Evolutionary conservation across 2,797 vertebrate species (phyloP).

Genomic region (Liasis olivaceus): DNA sequence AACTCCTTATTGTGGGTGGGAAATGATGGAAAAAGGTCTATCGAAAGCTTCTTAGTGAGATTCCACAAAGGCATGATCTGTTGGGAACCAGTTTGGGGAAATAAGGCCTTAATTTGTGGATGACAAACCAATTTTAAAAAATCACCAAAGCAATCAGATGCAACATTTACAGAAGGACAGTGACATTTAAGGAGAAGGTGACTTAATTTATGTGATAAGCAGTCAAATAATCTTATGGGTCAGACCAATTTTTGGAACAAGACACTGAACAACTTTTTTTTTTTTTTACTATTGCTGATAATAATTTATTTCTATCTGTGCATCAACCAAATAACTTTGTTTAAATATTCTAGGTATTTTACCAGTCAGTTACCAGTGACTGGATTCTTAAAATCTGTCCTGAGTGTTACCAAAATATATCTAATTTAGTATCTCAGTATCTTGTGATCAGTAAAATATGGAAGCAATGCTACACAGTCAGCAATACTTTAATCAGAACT

Average conservation of each 20-base stretch:
- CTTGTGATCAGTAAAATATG: constrained; percentile 15
- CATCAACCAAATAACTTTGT: background rate
- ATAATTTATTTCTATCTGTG: too few relatives aligned
- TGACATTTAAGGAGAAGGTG: background rate
- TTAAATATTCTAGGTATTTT: constrained; percentile 55
- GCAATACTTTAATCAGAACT: constrained; percentile 24
- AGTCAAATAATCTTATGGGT: background rate
- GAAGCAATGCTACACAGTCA: constrained; percentile 25
- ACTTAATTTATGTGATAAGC: background rate
- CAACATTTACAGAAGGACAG: background rate
- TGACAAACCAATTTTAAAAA: background rate
- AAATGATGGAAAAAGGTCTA: background rate
- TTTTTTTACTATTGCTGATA: background rate
- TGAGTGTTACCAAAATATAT: constrained; percentile 18
- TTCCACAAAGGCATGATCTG: background rate
- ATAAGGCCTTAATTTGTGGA: background rate
- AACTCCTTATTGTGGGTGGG: background rate
- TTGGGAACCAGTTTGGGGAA: background rate
- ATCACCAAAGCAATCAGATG: background rate
- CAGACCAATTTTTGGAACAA: background rate
- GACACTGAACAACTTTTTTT: background rate
- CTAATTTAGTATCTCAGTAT: constrained; percentile 27
- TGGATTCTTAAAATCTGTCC: constrained; percentile 41
- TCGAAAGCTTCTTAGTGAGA: background rate
- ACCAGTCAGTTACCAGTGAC: constrained; percentile 44